Evolutionary conservation across 2,113 vertebrate species (phyloP).

Genomic region (Eretmochelys imbricata): DNA sequence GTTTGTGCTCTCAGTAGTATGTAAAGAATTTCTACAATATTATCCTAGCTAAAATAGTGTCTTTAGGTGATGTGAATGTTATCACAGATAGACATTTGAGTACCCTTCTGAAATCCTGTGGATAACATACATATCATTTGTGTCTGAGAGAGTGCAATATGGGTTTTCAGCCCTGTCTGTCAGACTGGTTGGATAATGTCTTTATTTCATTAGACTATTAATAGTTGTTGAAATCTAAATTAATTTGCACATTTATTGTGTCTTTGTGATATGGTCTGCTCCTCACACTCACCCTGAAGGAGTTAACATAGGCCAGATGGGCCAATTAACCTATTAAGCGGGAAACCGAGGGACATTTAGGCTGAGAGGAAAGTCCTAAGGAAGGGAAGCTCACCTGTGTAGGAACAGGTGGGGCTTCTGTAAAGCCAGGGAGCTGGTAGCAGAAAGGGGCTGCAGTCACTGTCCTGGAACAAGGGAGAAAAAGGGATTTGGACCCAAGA

Average conservation of each 20-base stretch:
- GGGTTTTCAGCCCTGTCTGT: neutral
- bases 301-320: neutral
- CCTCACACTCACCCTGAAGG: neutral
- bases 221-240: neutral
- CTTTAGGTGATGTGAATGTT: conserved; percentile 24
- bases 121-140: neutral
- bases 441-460: neutral
- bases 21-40: conserved; percentile 59
- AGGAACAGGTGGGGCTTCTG: neutral
- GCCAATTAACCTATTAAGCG: neutral
- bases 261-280: neutral
- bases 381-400: neutral
- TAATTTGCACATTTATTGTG: neutral
- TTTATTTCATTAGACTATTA: neutral
- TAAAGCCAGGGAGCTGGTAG: neutral
- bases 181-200: neutral
- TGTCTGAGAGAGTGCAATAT: neutral
- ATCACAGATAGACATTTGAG: conserved; percentile 37
- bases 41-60: conserved; percentile 37
- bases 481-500: neutral
- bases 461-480: neutral
- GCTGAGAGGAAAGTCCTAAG: neutral
- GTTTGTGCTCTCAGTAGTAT: conserved; percentile 45
- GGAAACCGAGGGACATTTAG: neutral
- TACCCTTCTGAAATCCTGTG: conserved; percentile 9